Evolutionary conservation across 2,888 invertebrate species (phyloP).

Genomic region (Rotaria socialis): DNA sequence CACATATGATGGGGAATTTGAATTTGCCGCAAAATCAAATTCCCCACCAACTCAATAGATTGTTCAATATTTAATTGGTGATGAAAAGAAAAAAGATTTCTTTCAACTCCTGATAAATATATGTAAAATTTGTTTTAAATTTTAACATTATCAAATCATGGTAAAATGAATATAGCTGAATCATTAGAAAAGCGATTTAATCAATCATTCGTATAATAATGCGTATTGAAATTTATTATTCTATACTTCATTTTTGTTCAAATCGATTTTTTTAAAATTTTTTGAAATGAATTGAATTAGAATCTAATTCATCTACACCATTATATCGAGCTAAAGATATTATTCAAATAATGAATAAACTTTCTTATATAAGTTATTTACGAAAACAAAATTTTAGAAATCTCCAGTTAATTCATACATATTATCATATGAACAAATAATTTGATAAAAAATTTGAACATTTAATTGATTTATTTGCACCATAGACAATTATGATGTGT

Average conservation of each 20-base stretch:
- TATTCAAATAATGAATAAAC: background rate
- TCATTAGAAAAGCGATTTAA: background rate
- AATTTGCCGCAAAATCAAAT: too few species aligned
- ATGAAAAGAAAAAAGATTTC: background rate
- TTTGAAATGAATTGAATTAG: constrained; percentile 7
- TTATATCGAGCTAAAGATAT: constrained; percentile 5
- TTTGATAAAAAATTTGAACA: background rate
- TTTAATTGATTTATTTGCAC: background rate
- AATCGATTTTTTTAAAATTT: background rate
- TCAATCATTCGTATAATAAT: background rate
- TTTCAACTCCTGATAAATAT: constrained; percentile 19
- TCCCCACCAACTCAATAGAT: too few species aligned
- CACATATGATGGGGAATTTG: too few species aligned
- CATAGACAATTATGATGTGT: background rate
- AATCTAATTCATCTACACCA: too few species aligned
- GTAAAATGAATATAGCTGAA: background rate
- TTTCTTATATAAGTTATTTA: background rate
- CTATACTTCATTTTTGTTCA: background rate
- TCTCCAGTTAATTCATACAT: background rate
- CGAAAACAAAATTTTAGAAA: background rate
- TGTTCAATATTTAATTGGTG: background rate
- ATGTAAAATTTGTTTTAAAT: constrained; percentile 22
- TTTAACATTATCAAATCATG: constrained; percentile 7
- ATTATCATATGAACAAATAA: background rate
- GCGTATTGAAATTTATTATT: background rate